Evolutionary conservation across 2,113 vertebrate genomes (phyloP), one percentile per base, ranked within the genome.

Genomic region (Theristicus caerulescens): DNA sequence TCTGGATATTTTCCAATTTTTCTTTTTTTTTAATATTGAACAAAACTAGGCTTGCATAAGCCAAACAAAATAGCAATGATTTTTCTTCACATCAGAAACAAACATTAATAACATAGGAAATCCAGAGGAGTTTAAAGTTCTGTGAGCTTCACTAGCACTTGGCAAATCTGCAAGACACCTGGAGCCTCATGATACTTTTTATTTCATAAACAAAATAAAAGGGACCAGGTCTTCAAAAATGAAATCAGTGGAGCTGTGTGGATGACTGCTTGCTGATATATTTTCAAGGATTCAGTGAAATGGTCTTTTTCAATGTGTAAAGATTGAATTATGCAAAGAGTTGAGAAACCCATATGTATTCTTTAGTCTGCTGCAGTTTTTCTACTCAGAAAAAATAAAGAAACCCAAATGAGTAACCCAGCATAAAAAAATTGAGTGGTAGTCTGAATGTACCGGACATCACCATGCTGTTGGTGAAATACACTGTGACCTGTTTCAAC

Each of bases 41-140:
- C 17, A 73, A 86, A 90, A 59, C 51, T 49, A 82, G 51, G 24
- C 32, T 81, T 82, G 19, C 49, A 36, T 76, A 78, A 93, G 82
- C 76, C 88, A 91, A 91, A 89, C 81, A 94, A 94, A 94, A 96
- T 57, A 91, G 42, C 26, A 55, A 32, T 42, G 57, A 82, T 93
- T 95, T 91, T 89, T 91, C 54, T 87, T 87, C 38, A 42, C 11
- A 46, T 93, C 58, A 80, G 87, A 94, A 94, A 54, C 20, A 69
- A 95, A 82, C 73, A 72, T 79, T 74, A 89, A 59, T 78, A 94
- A 86, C 7, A 71, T 61, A 57, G 73, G 57, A 95, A 89, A 96
- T 94, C 88, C 87, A 91, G 81, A 76, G 61, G 57, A 95, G 14
- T 91, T 96, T 70, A 77, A 87, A 84, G 62, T 79, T 72, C 58